These are phyloP conservation scores for Turdus rufiventris DNA, from an alignment of 2,113 vertebrate species.

Conservation along the genomic window DNA sequence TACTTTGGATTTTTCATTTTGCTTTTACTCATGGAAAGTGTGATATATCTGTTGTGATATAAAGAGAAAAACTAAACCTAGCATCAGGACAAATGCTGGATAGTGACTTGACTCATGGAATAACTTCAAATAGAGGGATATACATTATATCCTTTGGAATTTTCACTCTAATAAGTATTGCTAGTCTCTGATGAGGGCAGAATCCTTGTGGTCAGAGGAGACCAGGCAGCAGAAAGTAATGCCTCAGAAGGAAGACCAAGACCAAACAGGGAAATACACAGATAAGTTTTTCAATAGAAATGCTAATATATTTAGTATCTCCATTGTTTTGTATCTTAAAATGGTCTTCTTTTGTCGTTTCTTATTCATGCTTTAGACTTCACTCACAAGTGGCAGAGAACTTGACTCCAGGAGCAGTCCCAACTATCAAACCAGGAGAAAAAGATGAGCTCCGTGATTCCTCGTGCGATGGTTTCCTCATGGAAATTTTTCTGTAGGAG, in stretches of 20 bases:
- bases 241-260: neutral
- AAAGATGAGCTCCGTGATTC: neutral
- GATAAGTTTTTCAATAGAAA: neutral
- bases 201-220: neutral
- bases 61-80: neutral
- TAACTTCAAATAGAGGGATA: neutral
- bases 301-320: neutral
- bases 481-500: neutral
- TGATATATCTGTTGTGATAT: neutral
- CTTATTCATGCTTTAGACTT: neutral
- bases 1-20: neutral
- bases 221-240: neutral
- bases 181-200: neutral
- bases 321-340: neutral
- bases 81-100: neutral
- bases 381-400: neutral
- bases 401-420: neutral
- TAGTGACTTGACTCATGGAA: neutral
- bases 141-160: neutral
- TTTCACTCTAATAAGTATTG: neutral
- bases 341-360: neutral
- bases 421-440: neutral
- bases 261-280: neutral
- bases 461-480: neutral
- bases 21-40: neutral